Evolutionary conservation across 2,113 vertebrate genomes (phyloP).

Genomic region (Myanophis thanlyinensis): DNA sequence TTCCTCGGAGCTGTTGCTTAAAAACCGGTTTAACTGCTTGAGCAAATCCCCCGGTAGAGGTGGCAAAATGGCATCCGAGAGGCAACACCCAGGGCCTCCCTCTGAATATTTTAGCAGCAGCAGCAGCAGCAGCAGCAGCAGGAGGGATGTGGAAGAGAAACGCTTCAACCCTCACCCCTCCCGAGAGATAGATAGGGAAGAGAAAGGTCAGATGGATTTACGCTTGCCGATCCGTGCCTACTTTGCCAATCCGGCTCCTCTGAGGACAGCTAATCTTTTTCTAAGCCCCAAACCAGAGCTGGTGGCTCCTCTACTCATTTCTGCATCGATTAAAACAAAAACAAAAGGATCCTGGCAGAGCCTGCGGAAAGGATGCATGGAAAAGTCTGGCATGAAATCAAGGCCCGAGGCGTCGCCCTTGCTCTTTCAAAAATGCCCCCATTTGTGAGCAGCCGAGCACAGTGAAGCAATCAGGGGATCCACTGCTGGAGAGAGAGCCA

Average conservation of each 20-base stretch:
- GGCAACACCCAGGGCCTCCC: slow-evolving; percentile 37
- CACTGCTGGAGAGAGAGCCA: not conserved
- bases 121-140: not conserved
- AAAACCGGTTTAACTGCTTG: slow-evolving; percentile 50
- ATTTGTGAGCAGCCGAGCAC: not conserved
- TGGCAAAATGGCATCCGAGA: slow-evolving; percentile 26
- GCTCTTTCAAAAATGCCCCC: not conserved
- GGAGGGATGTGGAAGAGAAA: not conserved
- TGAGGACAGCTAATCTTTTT: not conserved
- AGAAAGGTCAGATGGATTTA: not conserved
- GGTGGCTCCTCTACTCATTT: not conserved
- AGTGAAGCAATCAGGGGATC: not conserved
- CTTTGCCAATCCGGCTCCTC: not conserved
- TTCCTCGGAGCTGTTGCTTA: slow-evolving; percentile 14
- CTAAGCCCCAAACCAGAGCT: no score
- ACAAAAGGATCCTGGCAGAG: not conserved
- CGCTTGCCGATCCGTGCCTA: not conserved
- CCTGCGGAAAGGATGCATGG: not conserved
- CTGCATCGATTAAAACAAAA: not conserved
- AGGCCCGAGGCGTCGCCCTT: not conserved
- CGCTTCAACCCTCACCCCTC: not conserved
- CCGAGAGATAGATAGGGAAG: not conserved
- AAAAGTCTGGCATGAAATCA: not conserved
- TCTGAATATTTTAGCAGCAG: not conserved
- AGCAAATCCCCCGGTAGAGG: slow-evolving; percentile 43